Evolutionary conservation across 2,113 vertebrate genomes (phyloP), one percentile per base, ranked within the genome.

Genomic region (Oostethus manadensis): DNA sequence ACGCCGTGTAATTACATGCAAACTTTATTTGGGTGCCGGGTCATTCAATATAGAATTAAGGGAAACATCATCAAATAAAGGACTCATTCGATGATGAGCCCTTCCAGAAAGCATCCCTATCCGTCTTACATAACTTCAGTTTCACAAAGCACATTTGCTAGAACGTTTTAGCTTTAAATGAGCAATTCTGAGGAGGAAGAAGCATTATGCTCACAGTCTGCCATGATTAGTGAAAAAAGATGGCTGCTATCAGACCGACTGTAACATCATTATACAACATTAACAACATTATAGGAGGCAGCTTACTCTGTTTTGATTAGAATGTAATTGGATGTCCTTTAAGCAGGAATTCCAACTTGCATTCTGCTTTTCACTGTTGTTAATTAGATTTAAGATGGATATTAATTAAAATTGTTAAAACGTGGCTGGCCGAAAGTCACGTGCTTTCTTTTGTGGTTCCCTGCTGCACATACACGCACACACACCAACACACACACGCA

Each of bases 1-100:
- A 66, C 56, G 57, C 62, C 66, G 45, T 70, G 79, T 84, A 87
- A 84, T 73, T 64, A 58, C 49, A 71, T 64, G 76, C 49, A 77
- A 74, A 76, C 68, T 54, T 42, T 42, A 42, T 42, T 42, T 42
- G 38, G 38, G 38, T 13, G 38, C 11, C 38, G 1, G 29, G 38
- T 42, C 13, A 13, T 42, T 42, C 11, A 2, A 3, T 42, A 13
- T 4, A 11, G 6, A 13, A 14, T 42, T 42, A 14, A 2, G 6
- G 13, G 11, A 42, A 4, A 14, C 13, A 42, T 42, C 13, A 42
- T 42, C 38, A 3, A 42, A 4, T 42, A 42, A 42, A 14, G 38
- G 38, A 42, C 38, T 42, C 38, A 42, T 7, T 33, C 29, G 4
- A 8, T 33, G 29, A 33, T 33, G 29, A 33, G 8, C 29, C 29